Conservation (phyloP, 2,888 invertebrate species). For the Zaprionus obscuricornis region DNA sequence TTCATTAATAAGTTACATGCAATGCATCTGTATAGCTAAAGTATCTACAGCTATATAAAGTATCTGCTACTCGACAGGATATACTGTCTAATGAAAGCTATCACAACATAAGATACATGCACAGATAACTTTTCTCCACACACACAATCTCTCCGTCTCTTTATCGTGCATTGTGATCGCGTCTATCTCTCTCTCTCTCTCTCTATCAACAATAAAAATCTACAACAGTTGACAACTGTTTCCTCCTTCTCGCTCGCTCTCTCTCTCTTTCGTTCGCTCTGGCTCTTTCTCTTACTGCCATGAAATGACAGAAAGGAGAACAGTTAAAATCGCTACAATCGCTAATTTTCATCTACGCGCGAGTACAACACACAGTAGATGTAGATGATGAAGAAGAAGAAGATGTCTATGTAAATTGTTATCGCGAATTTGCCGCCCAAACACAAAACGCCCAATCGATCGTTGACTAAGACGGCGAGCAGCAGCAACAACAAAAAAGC, state of each 20-base stretch:
- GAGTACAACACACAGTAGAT: too few species aligned
- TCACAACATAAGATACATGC: conserved; percentile 4
- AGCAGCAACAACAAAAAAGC: conserved; percentile 8
- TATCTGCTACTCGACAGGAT: too few species aligned
- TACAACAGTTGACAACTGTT: conserved; percentile 54
- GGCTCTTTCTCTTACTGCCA: too few species aligned
- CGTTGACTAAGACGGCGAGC: background rate
- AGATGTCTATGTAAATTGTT: conserved; percentile 58
- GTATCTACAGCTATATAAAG: too few species aligned
- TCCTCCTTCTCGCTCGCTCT: conserved; percentile 30
- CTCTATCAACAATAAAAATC: conserved; percentile 28
- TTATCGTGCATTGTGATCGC: too few species aligned
- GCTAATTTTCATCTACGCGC: conserved; percentile 73
- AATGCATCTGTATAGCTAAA: too few species aligned
- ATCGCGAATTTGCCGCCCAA: conserved; percentile 64
- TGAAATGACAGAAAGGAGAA: too few species aligned
- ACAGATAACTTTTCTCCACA: background rate
- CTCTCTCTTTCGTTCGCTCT: too few species aligned
- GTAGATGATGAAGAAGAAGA: conserved; percentile 57
- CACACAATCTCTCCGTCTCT: conserved; percentile 4
- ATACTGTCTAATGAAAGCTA: too few species aligned
- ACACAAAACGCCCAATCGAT: conserved; percentile 68
- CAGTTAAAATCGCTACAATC: conserved; percentile 60
- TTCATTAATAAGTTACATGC: too few species aligned
- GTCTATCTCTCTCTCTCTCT: too few species aligned